Conservation (phyloP, 2,113 vertebrate species). For the Panthera tigris region DNA sequence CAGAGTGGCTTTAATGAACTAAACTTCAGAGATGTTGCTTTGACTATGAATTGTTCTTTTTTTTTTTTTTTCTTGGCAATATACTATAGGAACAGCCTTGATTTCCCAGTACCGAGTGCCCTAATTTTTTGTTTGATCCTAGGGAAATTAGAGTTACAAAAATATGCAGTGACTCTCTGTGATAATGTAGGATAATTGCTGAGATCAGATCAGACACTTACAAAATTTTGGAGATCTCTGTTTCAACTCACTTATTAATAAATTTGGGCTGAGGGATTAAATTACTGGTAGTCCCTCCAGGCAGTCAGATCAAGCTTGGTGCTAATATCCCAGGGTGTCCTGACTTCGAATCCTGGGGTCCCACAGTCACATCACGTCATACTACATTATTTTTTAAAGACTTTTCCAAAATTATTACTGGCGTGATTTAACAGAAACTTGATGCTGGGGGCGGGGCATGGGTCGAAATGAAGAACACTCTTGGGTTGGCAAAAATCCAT, state of each 20-base stretch:
- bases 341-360: background rate
- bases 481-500: background rate
- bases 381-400: background rate
- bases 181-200: background rate
- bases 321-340: background rate
- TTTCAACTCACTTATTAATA: background rate
- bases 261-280: background rate
- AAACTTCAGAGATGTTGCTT: background rate
- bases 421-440: background rate
- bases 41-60: background rate
- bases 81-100: background rate
- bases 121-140: background rate
- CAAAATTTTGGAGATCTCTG: background rate
- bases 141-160: background rate
- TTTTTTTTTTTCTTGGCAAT: background rate
- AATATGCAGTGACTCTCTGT: background rate
- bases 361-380: background rate
- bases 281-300: background rate
- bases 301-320: background rate
- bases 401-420: background rate
- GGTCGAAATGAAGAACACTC: background rate
- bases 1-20: background rate
- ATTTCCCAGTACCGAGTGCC: background rate
- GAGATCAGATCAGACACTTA: background rate
- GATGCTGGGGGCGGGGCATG: background rate